Percentiles rank a stretch among this genome's conserved stretches.
Conservation (phyloP, 2,888 invertebrate genomes). For the Tanypteryx hageni region DNA sequence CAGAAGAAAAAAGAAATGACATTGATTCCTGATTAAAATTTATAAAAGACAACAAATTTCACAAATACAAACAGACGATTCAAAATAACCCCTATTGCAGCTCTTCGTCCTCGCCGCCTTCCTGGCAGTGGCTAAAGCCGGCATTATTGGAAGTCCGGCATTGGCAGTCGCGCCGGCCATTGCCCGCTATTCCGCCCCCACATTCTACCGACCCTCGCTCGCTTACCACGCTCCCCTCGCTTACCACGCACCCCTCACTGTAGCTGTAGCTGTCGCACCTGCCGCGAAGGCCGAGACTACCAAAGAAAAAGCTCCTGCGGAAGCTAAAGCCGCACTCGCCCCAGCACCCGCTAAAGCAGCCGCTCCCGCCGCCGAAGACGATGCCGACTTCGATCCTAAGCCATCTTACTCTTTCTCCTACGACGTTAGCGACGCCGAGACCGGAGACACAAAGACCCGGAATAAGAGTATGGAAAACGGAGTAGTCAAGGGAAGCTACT, state of each 20-base stretch:
- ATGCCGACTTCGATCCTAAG: constrained; percentile 65
- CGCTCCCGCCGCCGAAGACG: constrained; percentile 50
- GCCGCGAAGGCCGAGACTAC: constrained; percentile 67
- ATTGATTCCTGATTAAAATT: too few species aligned
- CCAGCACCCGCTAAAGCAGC: constrained; percentile 43
- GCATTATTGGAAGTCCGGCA: constrained; percentile 63
- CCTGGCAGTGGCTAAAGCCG: constrained; percentile 68
- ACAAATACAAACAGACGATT: too few species aligned
- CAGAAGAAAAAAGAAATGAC: too few species aligned
- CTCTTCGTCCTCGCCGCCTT: constrained; percentile 67
- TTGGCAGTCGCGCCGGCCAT: constrained; percentile 70
- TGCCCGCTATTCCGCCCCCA: constrained; percentile 68
- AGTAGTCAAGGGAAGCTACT: constrained; percentile 63
- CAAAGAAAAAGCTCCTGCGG: constrained; percentile 43
- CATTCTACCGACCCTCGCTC: constrained; percentile 65
- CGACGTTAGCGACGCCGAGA: constrained; percentile 59
- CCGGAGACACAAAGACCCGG: constrained; percentile 65
- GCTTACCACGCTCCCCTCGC: constrained; percentile 27
- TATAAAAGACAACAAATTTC: too few species aligned
- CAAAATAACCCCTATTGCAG: constrained; percentile 63
- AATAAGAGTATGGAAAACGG: constrained; percentile 54
- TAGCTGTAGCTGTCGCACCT: constrained; percentile 65
- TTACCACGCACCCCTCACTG: constrained; percentile 47
- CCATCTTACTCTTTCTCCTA: constrained; percentile 65
- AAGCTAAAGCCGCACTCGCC: constrained; percentile 68